Conservation (phyloP, 1,140 invertebrate species). For the Phthorimaea operculella region DNA sequence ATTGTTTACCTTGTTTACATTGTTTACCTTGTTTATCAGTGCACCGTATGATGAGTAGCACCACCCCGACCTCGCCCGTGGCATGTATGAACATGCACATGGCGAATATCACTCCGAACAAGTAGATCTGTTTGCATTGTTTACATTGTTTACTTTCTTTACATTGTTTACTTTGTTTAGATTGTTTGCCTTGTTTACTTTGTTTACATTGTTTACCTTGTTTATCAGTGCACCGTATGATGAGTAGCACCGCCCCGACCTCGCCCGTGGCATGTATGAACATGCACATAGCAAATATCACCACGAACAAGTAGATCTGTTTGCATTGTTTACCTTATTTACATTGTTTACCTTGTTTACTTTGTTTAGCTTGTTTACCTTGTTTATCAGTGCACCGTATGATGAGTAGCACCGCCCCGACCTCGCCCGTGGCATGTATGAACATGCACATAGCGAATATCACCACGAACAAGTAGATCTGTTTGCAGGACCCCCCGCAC, state of each 20-base stretch:
- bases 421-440: slow-evolving; percentile 91
- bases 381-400: slow-evolving; percentile 90
- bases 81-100: slow-evolving; percentile 92
- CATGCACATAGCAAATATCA: slow-evolving; percentile 88
- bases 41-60: slow-evolving; percentile 89
- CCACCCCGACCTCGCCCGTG: slow-evolving; percentile 90
- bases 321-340: too few relatives aligned
- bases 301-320: slow-evolving; percentile 85
- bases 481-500: slow-evolving; percentile 81
- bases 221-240: slow-evolving; percentile 90
- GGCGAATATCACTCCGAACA: slow-evolving; percentile 88
- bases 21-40: slow-evolving; percentile 83
- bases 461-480: slow-evolving; percentile 85
- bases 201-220: too few relatives aligned
- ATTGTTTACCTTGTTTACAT: too few relatives aligned
- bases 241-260: slow-evolving; percentile 90
- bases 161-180: too few relatives aligned
- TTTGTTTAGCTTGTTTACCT: too few relatives aligned
- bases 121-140: slow-evolving; percentile 83
- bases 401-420: slow-evolving; percentile 90
- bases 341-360: too few relatives aligned
- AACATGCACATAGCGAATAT: slow-evolving; percentile 90
- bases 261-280: slow-evolving; percentile 93
- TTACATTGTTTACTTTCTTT: too few relatives aligned
- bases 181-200: too few relatives aligned